Conservation (phyloP, 1,140 invertebrate species). For the Aphis gossypii region DNA sequence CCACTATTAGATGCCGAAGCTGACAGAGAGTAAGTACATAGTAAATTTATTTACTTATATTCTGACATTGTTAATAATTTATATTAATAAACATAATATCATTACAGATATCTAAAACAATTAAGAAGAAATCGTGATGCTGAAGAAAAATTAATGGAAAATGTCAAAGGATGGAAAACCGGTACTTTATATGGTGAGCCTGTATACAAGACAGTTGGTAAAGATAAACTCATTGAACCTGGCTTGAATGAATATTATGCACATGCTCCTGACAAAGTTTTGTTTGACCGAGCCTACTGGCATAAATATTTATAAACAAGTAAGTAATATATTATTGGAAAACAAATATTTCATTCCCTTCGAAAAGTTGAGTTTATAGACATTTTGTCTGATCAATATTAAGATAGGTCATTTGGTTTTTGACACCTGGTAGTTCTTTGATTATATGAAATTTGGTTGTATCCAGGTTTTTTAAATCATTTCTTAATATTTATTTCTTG, state of each 20-base stretch:
- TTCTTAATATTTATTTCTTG: too few relatives aligned
- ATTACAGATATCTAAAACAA: slow-evolving; percentile 75
- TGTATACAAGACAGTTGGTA: slow-evolving; percentile 71
- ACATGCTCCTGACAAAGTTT: slow-evolving; percentile 68
- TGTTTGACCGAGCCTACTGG: slow-evolving; percentile 27
- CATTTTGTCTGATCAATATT: too few relatives aligned
- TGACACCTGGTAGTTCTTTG: too few relatives aligned
- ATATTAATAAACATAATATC: not conserved
- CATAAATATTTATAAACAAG: slow-evolving; percentile 41
- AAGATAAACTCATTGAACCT: slow-evolving; percentile 70
- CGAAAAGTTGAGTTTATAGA: too few relatives aligned
- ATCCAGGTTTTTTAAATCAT: too few relatives aligned
- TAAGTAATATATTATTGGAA: not conserved
- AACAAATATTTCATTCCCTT: too few relatives aligned
- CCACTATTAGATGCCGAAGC: slow-evolving; percentile 82
- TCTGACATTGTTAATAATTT: not conserved
- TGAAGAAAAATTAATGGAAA: slow-evolving; percentile 85
- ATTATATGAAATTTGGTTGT: too few relatives aligned
- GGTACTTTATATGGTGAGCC: slow-evolving; percentile 86
- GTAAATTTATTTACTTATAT: not conserved
- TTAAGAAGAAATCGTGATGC: slow-evolving; percentile 80
- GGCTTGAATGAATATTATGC: slow-evolving; percentile 75
- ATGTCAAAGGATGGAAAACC: slow-evolving; percentile 87
- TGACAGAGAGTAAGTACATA: slow-evolving; percentile 66
- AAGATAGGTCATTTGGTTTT: too few relatives aligned